phyloP scores from a whole-genome alignment of 2,888 invertebrate genomes.

The Frankliniella intonsa region DNA sequence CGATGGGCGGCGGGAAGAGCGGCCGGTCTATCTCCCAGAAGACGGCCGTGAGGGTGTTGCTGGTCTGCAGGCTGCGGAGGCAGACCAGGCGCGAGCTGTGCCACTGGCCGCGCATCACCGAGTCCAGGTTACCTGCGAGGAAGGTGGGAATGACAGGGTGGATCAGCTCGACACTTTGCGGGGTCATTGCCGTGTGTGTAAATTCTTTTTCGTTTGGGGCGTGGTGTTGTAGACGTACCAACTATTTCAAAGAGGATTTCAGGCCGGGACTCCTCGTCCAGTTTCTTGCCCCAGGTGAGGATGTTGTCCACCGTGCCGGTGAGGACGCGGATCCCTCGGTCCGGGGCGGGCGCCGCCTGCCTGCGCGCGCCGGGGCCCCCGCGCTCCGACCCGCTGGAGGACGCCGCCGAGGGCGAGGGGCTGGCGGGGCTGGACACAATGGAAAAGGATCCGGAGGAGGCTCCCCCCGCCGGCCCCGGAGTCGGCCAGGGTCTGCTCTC shows the following conservation, averaged over 20 bases:
- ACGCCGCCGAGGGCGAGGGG: not conserved
- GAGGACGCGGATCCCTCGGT: not conserved
- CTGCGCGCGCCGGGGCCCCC: not conserved
- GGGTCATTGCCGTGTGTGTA: too few species aligned
- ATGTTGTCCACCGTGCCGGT: slow-evolving; percentile 9
- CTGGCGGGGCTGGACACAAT: not conserved
- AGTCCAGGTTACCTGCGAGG: not conserved
- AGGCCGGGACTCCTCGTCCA: not conserved
- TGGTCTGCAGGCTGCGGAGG: not conserved
- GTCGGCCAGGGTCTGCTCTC: too few species aligned
- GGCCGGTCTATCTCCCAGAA: slow-evolving; percentile 17
- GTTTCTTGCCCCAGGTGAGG: not conserved
- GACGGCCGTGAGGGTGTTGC: not conserved
- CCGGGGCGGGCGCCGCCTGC: not conserved
- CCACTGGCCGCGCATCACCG: slow-evolving; percentile 6
- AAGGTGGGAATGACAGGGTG: not conserved
- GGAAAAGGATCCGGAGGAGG: too few species aligned
- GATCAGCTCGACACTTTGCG: too few species aligned
- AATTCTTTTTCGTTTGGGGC: too few species aligned
- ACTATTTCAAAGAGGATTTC: not conserved
- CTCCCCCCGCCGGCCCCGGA: too few species aligned
- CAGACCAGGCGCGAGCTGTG: not conserved
- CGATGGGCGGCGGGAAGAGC: not conserved
- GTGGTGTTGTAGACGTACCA: not conserved
- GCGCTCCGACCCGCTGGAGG: not conserved